Evolutionary conservation across 2,888 invertebrate genomes (phyloP), one percentile per base, ranked within the genome.

Genomic region (Heliothis peltigera): DNA sequence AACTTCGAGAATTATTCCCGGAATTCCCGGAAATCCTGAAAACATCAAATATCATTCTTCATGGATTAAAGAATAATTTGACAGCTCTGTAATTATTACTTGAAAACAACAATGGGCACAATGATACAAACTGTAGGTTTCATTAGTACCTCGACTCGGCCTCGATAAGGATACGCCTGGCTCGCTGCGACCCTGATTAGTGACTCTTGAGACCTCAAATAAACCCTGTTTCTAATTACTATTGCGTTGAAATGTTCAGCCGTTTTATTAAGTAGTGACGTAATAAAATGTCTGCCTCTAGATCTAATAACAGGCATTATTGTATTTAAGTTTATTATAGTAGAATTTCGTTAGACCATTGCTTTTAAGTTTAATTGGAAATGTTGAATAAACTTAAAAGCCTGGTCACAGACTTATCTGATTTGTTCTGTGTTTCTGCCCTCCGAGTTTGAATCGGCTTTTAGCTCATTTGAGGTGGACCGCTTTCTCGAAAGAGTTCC

Each of bases 141-240:
- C 25, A 59, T 61, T 44, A 56, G 58, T 25, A 44, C 64, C 44
- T 59, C 53, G 7, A 19, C 32, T 52, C 44, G 49, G 7, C 51
- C 25, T 56, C 61, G 77, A 69, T 69, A 69, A 65, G 44, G 61
- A 64, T 69, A 64, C 54, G 66, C 69, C 44, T 67, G 57, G 42
- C 67, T 66, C 51, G 56, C 56, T 65, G 39, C 22, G 44, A 49
- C 64, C 58, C 60, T 76, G 73, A 81, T 75, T 73, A 65, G 43
- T 56, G 60, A 52, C 72, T 67, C 64, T 47, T 1, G 70, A 59
- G 79, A 63, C 60, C 62, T 70, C 67, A 59, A 64, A 64, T 78
- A 72, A 68, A 70, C 67, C 59, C 55, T 49, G 49, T 49, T 66
- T 75, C 65, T 80, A 79, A 80, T 79, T 80, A 64, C 61, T 48